Conservation (phyloP, 2,113 vertebrate species). For the Scartelaos histophorus region DNA sequence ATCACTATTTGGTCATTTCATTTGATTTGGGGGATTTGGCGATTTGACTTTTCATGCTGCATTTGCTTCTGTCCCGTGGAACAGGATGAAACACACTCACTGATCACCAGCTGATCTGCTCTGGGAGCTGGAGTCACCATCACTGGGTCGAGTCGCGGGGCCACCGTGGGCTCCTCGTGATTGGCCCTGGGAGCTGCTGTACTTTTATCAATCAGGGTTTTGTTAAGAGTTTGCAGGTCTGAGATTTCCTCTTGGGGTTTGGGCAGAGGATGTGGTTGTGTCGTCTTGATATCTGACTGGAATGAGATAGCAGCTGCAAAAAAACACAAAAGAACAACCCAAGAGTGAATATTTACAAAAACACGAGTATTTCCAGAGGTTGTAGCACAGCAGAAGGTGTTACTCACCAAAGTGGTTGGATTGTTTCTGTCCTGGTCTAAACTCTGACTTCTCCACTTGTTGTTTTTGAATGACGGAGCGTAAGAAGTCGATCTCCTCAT, state of each 20-base stretch:
- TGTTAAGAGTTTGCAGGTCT: constrained; percentile 9
- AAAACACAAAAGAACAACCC: background rate
- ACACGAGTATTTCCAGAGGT: no score
- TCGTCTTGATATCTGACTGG: constrained; percentile 6
- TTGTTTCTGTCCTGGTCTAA: background rate
- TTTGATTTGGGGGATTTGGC: no score
- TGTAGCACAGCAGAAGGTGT: background rate
- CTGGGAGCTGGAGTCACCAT: constrained; percentile 54
- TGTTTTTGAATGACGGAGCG: constrained; percentile 78
- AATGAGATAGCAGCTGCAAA: constrained; percentile 23
- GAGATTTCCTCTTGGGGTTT: constrained; percentile 9
- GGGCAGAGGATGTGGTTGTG: background rate
- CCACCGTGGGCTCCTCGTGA: background rate
- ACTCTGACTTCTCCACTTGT: constrained; percentile 22
- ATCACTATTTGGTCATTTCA: no score
- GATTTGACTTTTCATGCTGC: no score
- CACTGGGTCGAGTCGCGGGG: constrained; percentile 56
- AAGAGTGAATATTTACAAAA: background rate
- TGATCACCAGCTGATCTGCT: constrained; percentile 74
- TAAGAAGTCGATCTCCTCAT: constrained; percentile 84
- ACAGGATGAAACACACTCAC: constrained; percentile 73
- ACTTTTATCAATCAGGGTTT: background rate
- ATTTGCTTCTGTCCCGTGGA: no score
- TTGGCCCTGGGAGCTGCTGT: background rate
- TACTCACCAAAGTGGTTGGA: constrained; percentile 62